Evolutionary conservation across 2,797 vertebrate genomes (phyloP).

Genomic region (Mycteria americana): DNA sequence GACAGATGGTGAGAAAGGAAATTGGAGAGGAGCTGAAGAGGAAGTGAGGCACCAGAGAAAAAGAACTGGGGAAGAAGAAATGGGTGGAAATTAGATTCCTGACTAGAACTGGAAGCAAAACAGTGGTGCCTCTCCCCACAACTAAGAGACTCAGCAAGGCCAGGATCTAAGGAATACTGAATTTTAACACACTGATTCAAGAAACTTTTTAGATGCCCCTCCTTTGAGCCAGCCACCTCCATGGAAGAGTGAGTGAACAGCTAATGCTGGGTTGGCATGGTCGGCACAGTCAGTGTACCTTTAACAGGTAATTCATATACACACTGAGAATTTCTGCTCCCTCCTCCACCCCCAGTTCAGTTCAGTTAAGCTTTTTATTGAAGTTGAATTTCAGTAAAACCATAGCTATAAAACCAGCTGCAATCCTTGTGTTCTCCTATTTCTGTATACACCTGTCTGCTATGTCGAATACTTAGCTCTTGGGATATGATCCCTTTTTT

Average conservation of each 20-base stretch:
- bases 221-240: neutral
- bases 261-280: neutral
- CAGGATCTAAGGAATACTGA: neutral
- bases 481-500: neutral
- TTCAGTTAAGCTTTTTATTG: neutral
- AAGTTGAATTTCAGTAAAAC: neutral
- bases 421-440: neutral
- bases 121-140: neutral
- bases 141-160: neutral
- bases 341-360: neutral
- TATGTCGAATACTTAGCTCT: neutral
- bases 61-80: neutral
- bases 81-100: neutral
- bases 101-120: neutral
- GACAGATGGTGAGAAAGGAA: constrained; percentile 2
- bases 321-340: neutral
- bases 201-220: neutral
- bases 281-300: neutral
- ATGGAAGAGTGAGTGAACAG: neutral
- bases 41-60: neutral
- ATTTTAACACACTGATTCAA: neutral
- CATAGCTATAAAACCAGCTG: neutral
- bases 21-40: neutral
- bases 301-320: neutral
- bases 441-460: neutral